Evolutionary conservation across 2,888 invertebrate species (phyloP), one percentile per base, ranked within the genome.

Genomic region (Eristalinus sepulchralis): DNA sequence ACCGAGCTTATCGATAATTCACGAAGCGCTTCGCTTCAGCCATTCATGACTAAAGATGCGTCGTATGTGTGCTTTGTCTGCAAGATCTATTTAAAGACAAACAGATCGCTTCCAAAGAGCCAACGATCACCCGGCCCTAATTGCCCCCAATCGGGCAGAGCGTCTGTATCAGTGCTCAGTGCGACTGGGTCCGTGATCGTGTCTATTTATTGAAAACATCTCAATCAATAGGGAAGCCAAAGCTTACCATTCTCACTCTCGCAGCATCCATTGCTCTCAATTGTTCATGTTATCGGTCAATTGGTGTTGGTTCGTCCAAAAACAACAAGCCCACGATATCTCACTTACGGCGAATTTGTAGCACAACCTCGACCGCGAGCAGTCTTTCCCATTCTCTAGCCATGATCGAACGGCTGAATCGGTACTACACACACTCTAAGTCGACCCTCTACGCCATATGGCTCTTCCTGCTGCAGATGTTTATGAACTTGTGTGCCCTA

Each of bases 371-470:
- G 59, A 55, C 24, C 24, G 57, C 13, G 13, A 24, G 55, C 78
- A 86, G 86, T 86, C 83, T 79, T 75, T 60, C 53, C 60, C 10
- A 57, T 78, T 82, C 85, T 66, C 39, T 79, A 75, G 86, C 73
- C 83, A 86, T 86, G 86, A 79, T 79, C 79, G 83, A 83, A 86
- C 86, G 86, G 75, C 36, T 83, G 75, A 79, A 86, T 86, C 83
- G 67, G 86, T 86, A 83, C 71, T 86, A 75, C 64, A 83, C 78
- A 59, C 83, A 79, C 33, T 83, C 63, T 27, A 79, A 67, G 63
- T 83, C 86, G 22, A 57, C 47, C 66, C 78, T 83, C 27, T 10
- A 17, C n/a, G 20, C 55, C 27, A 39, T 57, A 76, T 86, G 86
- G 86, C 66, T 86, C 8, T 75, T 75, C 34, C 62, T 86, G 27